Percentiles rank a stretch among this genome's conserved stretches.
phyloP scores from a whole-genome alignment of 2,888 invertebrate genomes.

The Xylota sylvarum region DNA sequence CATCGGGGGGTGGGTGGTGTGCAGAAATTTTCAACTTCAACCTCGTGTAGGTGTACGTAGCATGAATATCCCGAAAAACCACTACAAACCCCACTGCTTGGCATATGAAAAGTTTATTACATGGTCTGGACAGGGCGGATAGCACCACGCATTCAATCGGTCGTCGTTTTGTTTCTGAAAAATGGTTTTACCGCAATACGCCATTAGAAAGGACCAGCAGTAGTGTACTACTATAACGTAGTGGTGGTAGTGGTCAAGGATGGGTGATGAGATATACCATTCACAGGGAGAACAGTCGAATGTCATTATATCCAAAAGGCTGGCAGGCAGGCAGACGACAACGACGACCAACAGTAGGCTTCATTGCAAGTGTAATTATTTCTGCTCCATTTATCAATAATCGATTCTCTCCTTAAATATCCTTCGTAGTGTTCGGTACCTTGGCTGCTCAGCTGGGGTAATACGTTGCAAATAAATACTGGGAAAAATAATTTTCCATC shows the following conservation, averaged over 20 bases:
- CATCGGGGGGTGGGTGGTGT: not conserved
- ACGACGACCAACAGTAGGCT: constrained; percentile 10
- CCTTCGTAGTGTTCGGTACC: constrained; percentile 37
- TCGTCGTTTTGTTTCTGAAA: constrained; percentile 55
- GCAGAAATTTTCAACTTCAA: constrained; percentile 16
- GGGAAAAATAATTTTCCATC: constrained; percentile 58
- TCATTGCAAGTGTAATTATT: constrained; percentile 64
- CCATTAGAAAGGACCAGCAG: constrained; percentile 47
- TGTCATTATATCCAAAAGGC: constrained; percentile 44
- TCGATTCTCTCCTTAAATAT: constrained; percentile 72
- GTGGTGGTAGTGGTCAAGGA: not conserved
- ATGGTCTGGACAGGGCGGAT: constrained; percentile 12
- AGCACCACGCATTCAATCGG: constrained; percentile 37
- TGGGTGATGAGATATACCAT: constrained; percentile 2
- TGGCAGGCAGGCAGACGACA: not conserved
- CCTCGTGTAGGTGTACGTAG: not conserved
- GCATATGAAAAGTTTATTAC: constrained; percentile 41
- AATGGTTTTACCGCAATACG: constrained; percentile 65
- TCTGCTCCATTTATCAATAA: constrained; percentile 73
- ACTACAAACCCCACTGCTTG: not conserved
- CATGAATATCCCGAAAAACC: constrained; percentile 14
- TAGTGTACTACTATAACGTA: not conserved
- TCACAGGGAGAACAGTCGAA: constrained; percentile 18
- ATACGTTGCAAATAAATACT: constrained; percentile 48
- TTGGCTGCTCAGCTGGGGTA: not conserved